phyloP scores from a whole-genome alignment of 2,888 invertebrate species.

The Chrysina gloriosa region DNA sequence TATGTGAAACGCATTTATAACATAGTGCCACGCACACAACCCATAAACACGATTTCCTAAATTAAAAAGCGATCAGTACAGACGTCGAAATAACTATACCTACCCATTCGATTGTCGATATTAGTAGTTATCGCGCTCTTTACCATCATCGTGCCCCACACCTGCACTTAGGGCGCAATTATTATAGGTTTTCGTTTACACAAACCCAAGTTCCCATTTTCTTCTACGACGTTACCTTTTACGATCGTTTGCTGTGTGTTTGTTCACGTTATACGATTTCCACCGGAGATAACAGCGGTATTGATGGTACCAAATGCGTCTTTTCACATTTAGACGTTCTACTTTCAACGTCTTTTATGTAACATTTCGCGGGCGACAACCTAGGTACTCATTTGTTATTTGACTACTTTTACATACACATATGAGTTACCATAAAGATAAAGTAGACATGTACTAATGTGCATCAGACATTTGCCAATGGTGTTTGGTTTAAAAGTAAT shows the following conservation, averaged over 20 bases:
- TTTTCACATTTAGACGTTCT: background rate
- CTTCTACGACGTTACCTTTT: constrained; percentile 21
- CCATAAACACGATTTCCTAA: background rate
- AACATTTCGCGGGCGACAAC: background rate
- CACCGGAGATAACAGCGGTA: background rate
- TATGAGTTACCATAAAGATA: too few relatives aligned
- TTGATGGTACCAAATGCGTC: background rate
- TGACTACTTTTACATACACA: background rate
- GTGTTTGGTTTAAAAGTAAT: too few relatives aligned
- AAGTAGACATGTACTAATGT: too few relatives aligned
- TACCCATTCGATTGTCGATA: background rate
- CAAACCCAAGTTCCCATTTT: constrained; percentile 19
- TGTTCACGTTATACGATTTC: constrained; percentile 33
- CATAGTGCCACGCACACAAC: background rate
- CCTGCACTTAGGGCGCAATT: constrained; percentile 4
- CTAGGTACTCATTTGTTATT: constrained; percentile 6
- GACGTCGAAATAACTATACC: background rate
- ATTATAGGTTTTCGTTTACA: constrained; percentile 38
- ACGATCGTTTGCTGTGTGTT: constrained; percentile 19
- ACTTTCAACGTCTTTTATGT: background rate
- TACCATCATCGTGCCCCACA: background rate
- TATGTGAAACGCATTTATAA: background rate
- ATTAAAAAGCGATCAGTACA: constrained; percentile 3
- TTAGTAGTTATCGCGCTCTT: background rate
- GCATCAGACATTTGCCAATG: too few relatives aligned